These are phyloP conservation scores for Zaprionus lachaisei DNA, from an alignment of 1,140 invertebrate species.

Conservation along the genomic window DNA sequence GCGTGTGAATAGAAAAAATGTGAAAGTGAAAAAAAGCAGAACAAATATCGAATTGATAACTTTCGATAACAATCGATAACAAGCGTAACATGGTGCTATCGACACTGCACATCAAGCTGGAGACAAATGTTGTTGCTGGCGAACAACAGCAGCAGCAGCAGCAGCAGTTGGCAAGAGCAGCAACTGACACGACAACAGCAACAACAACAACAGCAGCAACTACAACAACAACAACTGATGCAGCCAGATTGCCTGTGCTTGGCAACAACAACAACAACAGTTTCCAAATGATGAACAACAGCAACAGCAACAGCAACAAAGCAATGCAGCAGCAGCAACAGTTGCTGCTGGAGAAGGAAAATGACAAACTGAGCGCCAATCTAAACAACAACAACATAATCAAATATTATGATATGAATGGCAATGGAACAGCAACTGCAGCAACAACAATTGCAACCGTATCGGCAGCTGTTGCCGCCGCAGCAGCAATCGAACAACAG, in stretches of 20 bases:
- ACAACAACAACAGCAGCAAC: slow-evolving; percentile 23
- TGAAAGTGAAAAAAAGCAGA: neutral
- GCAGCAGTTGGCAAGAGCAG: slow-evolving; percentile 8
- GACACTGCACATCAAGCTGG: slow-evolving; percentile 72
- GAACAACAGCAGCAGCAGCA: slow-evolving; percentile 36
- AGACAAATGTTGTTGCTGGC: slow-evolving; percentile 52
- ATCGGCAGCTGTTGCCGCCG: slow-evolving; percentile 31
- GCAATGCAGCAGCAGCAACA: slow-evolving; percentile 24
- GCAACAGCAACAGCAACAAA: slow-evolving; percentile 36
- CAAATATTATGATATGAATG: slow-evolving; percentile 69
- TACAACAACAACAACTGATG: slow-evolving; percentile 14
- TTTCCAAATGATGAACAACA: slow-evolving; percentile 22
- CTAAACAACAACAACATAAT: slow-evolving; percentile 52
- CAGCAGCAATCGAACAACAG: slow-evolving; percentile 31
- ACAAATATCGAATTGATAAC: neutral
- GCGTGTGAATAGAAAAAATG: neutral
- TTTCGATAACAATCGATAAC: neutral
- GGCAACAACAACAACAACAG: slow-evolving; percentile 31
- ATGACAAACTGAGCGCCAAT: slow-evolving; percentile 31
- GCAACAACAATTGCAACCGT: slow-evolving; percentile 29
- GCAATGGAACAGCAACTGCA: slow-evolving; percentile 42
- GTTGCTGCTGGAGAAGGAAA: slow-evolving; percentile 39
- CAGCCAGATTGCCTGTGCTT: slow-evolving; percentile 10
- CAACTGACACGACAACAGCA: slow-evolving; percentile 4
- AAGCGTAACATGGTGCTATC: slow-evolving; percentile 70